Conservation (phyloP, 2,888 invertebrate genomes). For the Colletes collaris region DNA sequence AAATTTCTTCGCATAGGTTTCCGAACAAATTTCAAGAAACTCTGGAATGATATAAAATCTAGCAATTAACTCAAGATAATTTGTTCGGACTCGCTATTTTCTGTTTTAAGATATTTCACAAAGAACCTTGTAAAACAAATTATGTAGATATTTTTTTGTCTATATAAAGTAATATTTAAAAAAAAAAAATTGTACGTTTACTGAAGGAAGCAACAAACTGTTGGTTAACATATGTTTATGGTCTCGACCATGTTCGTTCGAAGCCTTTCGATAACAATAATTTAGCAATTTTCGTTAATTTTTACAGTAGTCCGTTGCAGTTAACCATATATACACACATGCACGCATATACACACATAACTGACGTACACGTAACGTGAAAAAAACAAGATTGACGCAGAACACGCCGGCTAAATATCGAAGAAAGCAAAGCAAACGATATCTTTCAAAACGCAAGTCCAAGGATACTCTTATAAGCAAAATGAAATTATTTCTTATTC, state of each 20-base stretch:
- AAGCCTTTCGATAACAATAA: conserved; percentile 27
- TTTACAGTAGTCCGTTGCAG: conserved; percentile 22
- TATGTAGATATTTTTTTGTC: no score
- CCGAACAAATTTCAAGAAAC: no score
- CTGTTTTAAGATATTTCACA: no score
- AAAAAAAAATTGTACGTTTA: no score
- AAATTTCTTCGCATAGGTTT: no score
- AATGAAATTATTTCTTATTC: neutral
- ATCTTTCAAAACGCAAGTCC: neutral
- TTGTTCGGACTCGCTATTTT: no score
- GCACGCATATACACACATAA: conserved; percentile 33
- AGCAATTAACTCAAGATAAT: no score
- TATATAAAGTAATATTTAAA: no score
- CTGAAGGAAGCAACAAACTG: no score
- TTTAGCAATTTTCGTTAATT: conserved; percentile 24
- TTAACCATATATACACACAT: conserved; percentile 35
- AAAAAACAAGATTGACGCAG: conserved; percentile 33
- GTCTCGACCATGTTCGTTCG: conserved; percentile 12
- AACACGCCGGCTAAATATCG: conserved; percentile 43
- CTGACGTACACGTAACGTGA: conserved; percentile 14
- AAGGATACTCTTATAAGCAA: neutral
- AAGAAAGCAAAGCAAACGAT: conserved; percentile 26
- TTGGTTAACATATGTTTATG: neutral
- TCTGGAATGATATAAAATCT: no score
- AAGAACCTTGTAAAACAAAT: no score